A percentile compares a stretch with the other conserved stretches of the same genome.
Evolutionary conservation across 1,140 invertebrate species (phyloP).

Genomic region (Heliconius congener): DNA sequence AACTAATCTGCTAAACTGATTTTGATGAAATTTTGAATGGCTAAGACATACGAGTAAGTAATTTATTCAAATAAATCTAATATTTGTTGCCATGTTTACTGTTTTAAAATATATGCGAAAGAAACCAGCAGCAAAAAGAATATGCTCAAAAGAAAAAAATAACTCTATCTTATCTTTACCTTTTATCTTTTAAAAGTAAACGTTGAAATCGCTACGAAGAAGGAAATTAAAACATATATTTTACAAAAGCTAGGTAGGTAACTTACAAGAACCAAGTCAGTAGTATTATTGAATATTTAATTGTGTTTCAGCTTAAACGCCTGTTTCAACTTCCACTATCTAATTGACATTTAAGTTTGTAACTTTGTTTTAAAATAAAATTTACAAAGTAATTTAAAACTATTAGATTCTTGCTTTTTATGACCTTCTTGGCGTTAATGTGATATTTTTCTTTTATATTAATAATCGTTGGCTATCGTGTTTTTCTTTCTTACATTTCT

Average conservation of each 20-base stretch:
- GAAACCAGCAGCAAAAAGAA: no score
- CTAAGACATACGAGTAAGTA: no score
- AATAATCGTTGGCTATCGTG: neutral
- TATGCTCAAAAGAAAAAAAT: no score
- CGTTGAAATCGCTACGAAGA: neutral
- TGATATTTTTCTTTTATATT: neutral
- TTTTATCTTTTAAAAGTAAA: neutral
- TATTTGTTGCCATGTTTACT: no score
- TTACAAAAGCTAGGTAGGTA: neutral
- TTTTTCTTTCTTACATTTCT: no score
- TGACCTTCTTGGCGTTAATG: neutral
- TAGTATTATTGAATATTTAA: constrained; percentile 23
- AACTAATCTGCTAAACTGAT: no score
- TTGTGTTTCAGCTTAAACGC: constrained; percentile 15
- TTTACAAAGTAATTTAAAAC: constrained; percentile 25
- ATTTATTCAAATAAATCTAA: no score
- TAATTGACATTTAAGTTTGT: constrained; percentile 31
- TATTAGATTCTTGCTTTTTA: neutral
- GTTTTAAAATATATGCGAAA: no score
- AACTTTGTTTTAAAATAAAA: constrained; percentile 22
- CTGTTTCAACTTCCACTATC: constrained; percentile 4
- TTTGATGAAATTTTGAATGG: no score
- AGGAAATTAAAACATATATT: neutral
- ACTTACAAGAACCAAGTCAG: neutral
- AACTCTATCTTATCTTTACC: neutral